A percentile compares a stretch with the other conserved stretches of the same genome.
These are phyloP conservation scores for Lacerta viridis DNA, from an alignment of 2,797 vertebrate species.

Conservation along the genomic window DNA sequence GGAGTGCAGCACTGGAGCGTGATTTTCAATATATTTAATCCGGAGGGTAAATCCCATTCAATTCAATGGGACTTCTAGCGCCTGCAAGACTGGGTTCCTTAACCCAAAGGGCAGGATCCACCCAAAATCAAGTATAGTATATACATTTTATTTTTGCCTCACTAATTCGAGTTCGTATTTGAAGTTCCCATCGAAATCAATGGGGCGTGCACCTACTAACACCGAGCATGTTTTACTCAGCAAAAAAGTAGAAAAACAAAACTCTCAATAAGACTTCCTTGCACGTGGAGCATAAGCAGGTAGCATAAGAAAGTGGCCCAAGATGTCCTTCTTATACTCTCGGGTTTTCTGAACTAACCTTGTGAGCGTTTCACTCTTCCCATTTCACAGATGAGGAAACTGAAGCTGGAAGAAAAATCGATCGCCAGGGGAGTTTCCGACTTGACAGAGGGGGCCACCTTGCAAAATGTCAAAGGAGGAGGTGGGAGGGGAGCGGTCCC, in stretches of 20 bases:
- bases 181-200: not conserved
- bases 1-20: not conserved
- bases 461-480: not conserved
- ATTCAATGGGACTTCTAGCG: not conserved
- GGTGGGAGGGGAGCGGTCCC: not conserved
- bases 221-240: not conserved
- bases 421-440: too few species aligned
- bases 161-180: not conserved
- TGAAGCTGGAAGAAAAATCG: not conserved
- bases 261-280: not conserved
- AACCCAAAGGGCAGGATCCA: not conserved
- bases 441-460: not conserved
- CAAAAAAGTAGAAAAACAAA: not conserved
- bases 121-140: not conserved
- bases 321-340: too few species aligned
- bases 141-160: not conserved
- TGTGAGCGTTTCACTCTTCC: not conserved
- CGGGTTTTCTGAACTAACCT: not conserved
- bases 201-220: not conserved
- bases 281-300: too few species aligned
- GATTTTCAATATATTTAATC: not conserved
- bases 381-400: constrained; percentile 5
- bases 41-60: not conserved
- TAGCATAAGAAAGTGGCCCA: not conserved
- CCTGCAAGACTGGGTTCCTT: too few species aligned